Evolutionary conservation across 2,888 invertebrate genomes (phyloP), one percentile per base, ranked within the genome.

Genomic region (Teinopalpus imperialis): DNA sequence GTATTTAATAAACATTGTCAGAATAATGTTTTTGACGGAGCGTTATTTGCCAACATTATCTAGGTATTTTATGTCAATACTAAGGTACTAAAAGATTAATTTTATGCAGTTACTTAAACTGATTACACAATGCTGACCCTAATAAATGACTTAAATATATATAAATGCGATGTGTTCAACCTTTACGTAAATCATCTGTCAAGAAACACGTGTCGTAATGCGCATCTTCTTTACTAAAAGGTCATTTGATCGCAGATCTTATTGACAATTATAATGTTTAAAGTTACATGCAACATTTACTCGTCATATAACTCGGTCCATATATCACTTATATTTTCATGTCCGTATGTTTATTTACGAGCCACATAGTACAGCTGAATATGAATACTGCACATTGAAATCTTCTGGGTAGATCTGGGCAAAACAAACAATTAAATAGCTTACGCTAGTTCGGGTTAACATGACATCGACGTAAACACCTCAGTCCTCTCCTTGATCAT

Each of bases 51-150:
- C n/a, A n/a, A n/a, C n/a, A n/a, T n/a, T n/a, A n/a, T n/a, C n/a
- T n/a, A n/a, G n/a, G n/a, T n/a, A n/a, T n/a, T n/a, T n/a, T n/a
- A n/a, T n/a, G n/a, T n/a, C n/a, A n/a, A n/a, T n/a, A n/a, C n/a
- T n/a, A n/a, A n/a, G n/a, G n/a, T n/a, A n/a, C n/a, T 16, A 4
- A 16, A 16, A 16, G 16, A 16, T 8, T 31, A 8, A 18, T 10
- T 16, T 14, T 13, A 36, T 14, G 2, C 8, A 30, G 12, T 21
- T 40, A 43, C 10, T 24, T 8, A 35, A 21, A 44, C 41, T 48
- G 39, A 40, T 51, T 16, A 48, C 29, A 41, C 27, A 48, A 51
- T 27, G 37, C 34, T 18, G 41, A 41, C 42, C 34, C 13, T 42
- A 42, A 34, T 42, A 34, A 27, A 16, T 32, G 12, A 9, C 42